These are phyloP conservation scores for Philereme vetulata DNA, from an alignment of 2,888 invertebrate genomes.

Conservation along the genomic window DNA sequence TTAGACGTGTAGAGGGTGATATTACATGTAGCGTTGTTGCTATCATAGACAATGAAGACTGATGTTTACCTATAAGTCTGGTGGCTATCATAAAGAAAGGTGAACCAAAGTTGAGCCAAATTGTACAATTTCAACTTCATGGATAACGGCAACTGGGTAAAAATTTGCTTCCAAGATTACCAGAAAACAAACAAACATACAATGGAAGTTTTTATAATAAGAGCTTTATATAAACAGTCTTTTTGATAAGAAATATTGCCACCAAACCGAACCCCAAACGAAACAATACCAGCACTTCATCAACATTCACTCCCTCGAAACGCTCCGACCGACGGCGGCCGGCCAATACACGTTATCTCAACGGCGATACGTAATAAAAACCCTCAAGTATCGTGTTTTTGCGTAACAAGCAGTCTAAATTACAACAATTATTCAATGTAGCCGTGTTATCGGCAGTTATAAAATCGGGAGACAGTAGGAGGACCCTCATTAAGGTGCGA, in stretches of 20 bases:
- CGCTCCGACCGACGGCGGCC: conserved; percentile 17
- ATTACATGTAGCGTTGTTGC: conserved; percentile 36
- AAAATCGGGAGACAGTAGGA: conserved; percentile 67
- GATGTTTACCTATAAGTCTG: neutral
- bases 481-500: conserved; percentile 68
- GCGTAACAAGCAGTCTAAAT: conserved; percentile 77
- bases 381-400: conserved; percentile 68
- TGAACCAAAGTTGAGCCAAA: no score
- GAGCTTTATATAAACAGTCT: conserved; percentile 2
- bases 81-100: neutral
- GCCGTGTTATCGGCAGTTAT: conserved; percentile 78
- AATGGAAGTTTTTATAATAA: no score
- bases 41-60: conserved; percentile 1
- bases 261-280: conserved; percentile 23
- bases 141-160: no score
- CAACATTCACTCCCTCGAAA: conserved; percentile 33
- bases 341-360: conserved; percentile 55
- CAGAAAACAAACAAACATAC: no score
- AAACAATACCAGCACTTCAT: conserved; percentile 40
- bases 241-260: conserved; percentile 28
- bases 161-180: no score
- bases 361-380: conserved; percentile 69
- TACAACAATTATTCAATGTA: conserved; percentile 82
- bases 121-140: no score
- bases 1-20: conserved; percentile 33